These are phyloP conservation scores for Styela plicata DNA, from an alignment of 23 tunicate genomes.

Conservation along the genomic window DNA sequence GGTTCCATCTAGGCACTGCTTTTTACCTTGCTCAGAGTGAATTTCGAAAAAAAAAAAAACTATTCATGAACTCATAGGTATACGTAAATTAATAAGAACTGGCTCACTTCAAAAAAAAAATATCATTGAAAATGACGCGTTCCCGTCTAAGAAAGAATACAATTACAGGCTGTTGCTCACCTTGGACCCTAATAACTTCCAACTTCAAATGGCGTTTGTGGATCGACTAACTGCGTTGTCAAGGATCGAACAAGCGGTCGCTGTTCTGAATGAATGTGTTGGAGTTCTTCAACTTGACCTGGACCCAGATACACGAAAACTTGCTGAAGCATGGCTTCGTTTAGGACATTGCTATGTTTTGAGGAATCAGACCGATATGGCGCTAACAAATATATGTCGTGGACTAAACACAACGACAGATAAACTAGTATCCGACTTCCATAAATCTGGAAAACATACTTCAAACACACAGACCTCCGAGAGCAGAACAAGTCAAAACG, in stretches of 20 bases:
- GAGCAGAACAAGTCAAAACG: background rate
- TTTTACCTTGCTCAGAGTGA: too few species aligned
- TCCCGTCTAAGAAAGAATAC: too few species aligned
- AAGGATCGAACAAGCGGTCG: conserved; percentile 50
- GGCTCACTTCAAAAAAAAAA: too few species aligned
- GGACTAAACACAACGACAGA: conserved; percentile 47
- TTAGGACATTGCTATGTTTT: conserved; percentile 32
- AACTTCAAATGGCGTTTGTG: conserved; percentile 75
- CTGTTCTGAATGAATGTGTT: conserved; percentile 47
- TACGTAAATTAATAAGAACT: too few species aligned
- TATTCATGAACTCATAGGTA: too few species aligned
- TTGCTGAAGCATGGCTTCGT: conserved; percentile 49
- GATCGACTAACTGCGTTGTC: conserved; percentile 46
- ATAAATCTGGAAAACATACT: conserved; percentile 11
- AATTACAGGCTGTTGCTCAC: conserved; percentile 58
- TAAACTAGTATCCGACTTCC: background rate
- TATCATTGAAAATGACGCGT: too few species aligned
- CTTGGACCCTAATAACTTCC: conserved; percentile 58
- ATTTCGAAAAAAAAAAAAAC: too few species aligned
- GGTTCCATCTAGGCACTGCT: too few species aligned
- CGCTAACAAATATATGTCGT: conserved; percentile 40
- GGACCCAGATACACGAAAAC: conserved; percentile 30
- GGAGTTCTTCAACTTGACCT: conserved; percentile 36
- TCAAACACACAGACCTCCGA: background rate
- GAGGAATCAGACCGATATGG: conserved; percentile 55